A percentile compares a stretch with the other conserved stretches of the same genome.
These are phyloP conservation scores for Toxonevra muliebris DNA, from an alignment of 2,888 invertebrate genomes.

Conservation along the genomic window DNA sequence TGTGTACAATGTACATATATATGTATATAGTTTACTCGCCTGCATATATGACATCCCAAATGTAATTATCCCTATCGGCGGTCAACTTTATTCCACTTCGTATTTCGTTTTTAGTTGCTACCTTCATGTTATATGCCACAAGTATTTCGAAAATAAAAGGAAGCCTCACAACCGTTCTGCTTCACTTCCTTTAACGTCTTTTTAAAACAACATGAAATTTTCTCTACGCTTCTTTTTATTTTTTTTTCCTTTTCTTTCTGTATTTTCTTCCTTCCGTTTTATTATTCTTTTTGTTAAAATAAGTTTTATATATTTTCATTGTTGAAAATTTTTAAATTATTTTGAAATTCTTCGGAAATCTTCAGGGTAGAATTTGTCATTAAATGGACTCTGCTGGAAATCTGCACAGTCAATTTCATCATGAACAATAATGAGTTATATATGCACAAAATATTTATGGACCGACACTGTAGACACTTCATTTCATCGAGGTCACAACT, in stretches of 20 bases:
- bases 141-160: conserved; percentile 27
- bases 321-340: too few relatives aligned
- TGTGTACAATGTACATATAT: background rate
- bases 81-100: background rate
- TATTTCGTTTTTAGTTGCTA: background rate
- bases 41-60: conserved; percentile 14
- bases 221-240: conserved; percentile 12
- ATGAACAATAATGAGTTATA: too few relatives aligned
- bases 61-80: conserved; percentile 24
- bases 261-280: conserved; percentile 5
- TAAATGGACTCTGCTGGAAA: too few relatives aligned
- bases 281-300: background rate
- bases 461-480: too few relatives aligned
- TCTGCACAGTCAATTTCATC: too few relatives aligned
- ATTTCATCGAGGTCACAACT: too few relatives aligned
- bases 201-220: conserved; percentile 24
- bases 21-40: background rate
- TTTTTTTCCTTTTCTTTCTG: background rate
- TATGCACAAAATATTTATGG: too few relatives aligned
- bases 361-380: too few relatives aligned
- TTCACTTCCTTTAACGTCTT: conserved; percentile 48
- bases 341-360: too few relatives aligned
- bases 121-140: background rate
- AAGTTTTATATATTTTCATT: too few relatives aligned
- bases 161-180: conserved; percentile 47